These are phyloP conservation scores for Meles meles DNA, from an alignment of 2,113 vertebrate genomes.

Conservation along the genomic window DNA sequence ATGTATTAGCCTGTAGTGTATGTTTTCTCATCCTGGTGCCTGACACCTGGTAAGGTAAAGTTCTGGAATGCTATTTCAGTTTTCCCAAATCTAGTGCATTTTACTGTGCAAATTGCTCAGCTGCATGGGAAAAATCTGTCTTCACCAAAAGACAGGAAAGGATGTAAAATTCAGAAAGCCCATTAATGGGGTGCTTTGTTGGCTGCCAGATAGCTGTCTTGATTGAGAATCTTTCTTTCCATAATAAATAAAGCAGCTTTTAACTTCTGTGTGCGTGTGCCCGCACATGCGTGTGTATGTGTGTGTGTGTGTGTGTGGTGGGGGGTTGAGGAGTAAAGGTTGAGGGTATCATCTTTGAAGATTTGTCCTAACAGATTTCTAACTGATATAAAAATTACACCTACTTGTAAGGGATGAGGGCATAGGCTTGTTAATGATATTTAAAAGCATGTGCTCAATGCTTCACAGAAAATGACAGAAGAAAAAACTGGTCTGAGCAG, in stretches of 20 bases:
- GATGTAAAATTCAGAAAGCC: not conserved
- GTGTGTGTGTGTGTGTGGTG: too few relatives aligned
- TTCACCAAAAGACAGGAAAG: not conserved
- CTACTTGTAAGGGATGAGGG: not conserved
- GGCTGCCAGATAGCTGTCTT: not conserved
- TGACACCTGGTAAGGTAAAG: not conserved
- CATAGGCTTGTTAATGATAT: not conserved
- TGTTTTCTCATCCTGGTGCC: not conserved
- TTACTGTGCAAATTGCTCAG: not conserved
- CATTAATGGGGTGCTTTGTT: not conserved
- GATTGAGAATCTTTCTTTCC: not conserved
- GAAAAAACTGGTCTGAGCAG: not conserved
- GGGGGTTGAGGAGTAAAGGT: not conserved
- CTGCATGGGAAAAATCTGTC: not conserved
- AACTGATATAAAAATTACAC: not conserved
- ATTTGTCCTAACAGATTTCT: not conserved
- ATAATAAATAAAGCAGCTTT: not conserved
- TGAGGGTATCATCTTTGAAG: not conserved
- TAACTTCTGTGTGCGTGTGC: not conserved
- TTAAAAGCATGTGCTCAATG: not conserved
- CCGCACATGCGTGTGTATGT: too few relatives aligned
- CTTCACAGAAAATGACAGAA: not conserved
- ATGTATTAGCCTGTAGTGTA: not conserved
- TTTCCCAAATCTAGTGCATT: not conserved
- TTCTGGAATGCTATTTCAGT: not conserved